These are phyloP conservation scores for Gasterosteus aculeatus DNA, from an alignment of 2,113 vertebrate species.

Conservation along the genomic window DNA sequence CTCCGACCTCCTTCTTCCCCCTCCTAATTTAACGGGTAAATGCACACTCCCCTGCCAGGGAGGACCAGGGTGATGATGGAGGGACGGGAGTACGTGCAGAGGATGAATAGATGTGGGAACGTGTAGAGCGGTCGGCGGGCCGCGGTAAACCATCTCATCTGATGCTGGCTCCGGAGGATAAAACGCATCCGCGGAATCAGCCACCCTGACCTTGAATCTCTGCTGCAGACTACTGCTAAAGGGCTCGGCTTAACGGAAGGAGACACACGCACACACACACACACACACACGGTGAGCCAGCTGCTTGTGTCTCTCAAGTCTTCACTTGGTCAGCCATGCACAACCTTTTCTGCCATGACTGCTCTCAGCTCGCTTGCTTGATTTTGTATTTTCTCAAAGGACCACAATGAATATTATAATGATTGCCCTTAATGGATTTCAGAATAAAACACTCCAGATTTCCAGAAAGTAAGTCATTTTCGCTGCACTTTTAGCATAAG, in stretches of 20 bases:
- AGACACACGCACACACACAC: slow-evolving; percentile 25
- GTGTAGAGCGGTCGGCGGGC: slow-evolving; percentile 31
- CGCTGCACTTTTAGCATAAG: not conserved
- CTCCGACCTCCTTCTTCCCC: slow-evolving; percentile 31
- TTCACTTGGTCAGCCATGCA: slow-evolving; percentile 46
- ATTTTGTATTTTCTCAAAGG: slow-evolving; percentile 10
- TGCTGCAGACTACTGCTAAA: slow-evolving; percentile 65
- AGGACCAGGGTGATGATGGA: slow-evolving; percentile 61
- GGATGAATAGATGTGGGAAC: slow-evolving; percentile 34
- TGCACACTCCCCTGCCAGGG: slow-evolving; percentile 59
- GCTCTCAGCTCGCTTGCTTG: slow-evolving; percentile 11
- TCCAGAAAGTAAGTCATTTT: not conserved
- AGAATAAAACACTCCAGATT: slow-evolving; percentile 17
- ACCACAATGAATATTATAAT: slow-evolving; percentile 20
- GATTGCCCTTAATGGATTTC: slow-evolving; percentile 23
- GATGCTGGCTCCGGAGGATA: slow-evolving; percentile 47
- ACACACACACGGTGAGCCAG: slow-evolving; percentile 53
- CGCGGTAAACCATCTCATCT: slow-evolving; percentile 44
- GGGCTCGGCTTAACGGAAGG: slow-evolving; percentile 61
- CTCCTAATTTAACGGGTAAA: slow-evolving; percentile 77
- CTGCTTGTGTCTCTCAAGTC: slow-evolving; percentile 55
- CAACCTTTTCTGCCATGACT: slow-evolving; percentile 36
- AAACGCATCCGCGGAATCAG: slow-evolving; percentile 75
- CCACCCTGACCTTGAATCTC: slow-evolving; percentile 71
- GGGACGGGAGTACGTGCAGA: slow-evolving; percentile 33